phyloP scores from a whole-genome alignment of 1,140 invertebrate genomes.

The Drosophila tropicalis region DNA sequence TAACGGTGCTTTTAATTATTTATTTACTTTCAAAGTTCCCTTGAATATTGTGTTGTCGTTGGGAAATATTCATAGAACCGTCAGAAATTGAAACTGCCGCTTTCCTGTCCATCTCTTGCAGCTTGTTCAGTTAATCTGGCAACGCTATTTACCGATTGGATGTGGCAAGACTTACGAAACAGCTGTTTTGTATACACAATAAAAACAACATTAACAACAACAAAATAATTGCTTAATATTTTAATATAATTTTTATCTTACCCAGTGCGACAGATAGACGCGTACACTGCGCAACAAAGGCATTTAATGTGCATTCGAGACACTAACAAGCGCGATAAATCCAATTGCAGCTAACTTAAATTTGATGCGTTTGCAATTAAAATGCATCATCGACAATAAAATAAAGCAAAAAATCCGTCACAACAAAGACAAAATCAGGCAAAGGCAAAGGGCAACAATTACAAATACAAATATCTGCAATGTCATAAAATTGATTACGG shows the following conservation, averaged over 20 bases:
- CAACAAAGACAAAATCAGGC: slow-evolving; percentile 20
- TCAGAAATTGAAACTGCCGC: background rate
- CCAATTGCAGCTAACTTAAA: slow-evolving; percentile 1
- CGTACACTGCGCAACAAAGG: slow-evolving; percentile 9
- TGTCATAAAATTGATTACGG: slow-evolving; percentile 53
- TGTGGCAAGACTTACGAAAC: slow-evolving; percentile 19
- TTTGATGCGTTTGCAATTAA: background rate
- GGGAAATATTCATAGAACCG: background rate
- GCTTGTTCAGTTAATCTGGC: background rate
- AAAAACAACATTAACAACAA: slow-evolving; percentile 48
- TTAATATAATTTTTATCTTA: slow-evolving; percentile 60
- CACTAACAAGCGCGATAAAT: slow-evolving; percentile 33
- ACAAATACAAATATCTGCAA: slow-evolving; percentile 15
- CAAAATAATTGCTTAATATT: slow-evolving; percentile 27
- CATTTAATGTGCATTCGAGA: slow-evolving; percentile 16
- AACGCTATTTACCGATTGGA: background rate
- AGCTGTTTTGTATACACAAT: slow-evolving; percentile 49
- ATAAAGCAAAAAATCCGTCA: slow-evolving; percentile 17
- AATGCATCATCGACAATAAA: background rate
- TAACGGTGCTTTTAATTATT: too few species aligned
- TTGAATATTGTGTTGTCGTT: background rate
- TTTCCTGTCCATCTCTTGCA: background rate
- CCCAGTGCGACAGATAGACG: slow-evolving; percentile 30
- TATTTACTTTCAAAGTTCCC: background rate
- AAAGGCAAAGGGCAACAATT: slow-evolving; percentile 19